A percentile compares a stretch with the other conserved stretches of the same genome.
Conservation (phyloP, 2,113 vertebrate genomes). For the Crotalus horridus region DNA sequence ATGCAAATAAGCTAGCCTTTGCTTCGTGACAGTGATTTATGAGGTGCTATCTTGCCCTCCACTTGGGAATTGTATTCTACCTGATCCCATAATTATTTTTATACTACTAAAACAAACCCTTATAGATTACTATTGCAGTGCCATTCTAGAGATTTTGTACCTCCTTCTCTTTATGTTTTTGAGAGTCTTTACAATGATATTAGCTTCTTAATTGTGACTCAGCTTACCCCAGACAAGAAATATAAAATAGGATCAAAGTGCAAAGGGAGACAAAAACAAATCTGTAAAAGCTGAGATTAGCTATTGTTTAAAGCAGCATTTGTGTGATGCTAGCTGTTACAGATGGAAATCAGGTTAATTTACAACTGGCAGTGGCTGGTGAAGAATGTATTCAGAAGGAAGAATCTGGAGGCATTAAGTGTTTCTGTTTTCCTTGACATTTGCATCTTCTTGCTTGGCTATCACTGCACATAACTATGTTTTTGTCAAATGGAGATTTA, state of each 20-base stretch:
- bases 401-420: neutral
- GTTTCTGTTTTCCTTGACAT: neutral
- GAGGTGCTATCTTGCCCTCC: conserved; percentile 64
- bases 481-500: neutral
- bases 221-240: conserved; percentile 2
- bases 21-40: conserved; percentile 73
- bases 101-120: conserved; percentile 55
- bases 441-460: neutral
- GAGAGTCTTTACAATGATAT: conserved; percentile 7
- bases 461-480: neutral
- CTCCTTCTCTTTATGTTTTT: conserved; percentile 22
- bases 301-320: neutral
- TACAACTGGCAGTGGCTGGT: neutral
- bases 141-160: conserved; percentile 44
- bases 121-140: conserved; percentile 48
- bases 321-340: neutral
- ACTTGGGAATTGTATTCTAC: conserved; percentile 69
- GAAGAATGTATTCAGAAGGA: neutral
- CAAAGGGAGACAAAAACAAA: neutral
- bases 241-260: neutral
- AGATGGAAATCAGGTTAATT: neutral
- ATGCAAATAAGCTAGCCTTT: conserved; percentile 71
- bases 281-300: neutral
- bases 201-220: conserved; percentile 29
- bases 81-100: conserved; percentile 69